These are phyloP conservation scores for Apodemus agrarius DNA, from an alignment of 2,797 vertebrate genomes.

Conservation along the genomic window DNA sequence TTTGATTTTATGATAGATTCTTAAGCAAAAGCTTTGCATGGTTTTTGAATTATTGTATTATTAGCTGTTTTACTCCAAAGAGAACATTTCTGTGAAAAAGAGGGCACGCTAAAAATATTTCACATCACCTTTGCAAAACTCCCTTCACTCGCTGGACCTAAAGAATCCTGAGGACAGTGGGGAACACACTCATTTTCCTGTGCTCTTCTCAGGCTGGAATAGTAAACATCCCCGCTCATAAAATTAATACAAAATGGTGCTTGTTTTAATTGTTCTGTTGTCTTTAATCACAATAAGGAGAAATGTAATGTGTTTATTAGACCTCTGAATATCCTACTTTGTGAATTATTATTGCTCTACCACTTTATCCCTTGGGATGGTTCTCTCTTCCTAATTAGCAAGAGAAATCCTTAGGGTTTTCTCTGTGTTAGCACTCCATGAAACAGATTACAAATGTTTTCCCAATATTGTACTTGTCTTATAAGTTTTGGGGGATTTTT, in stretches of 20 bases:
- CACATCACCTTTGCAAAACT: neutral
- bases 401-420: neutral
- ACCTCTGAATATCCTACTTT: neutral
- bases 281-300: neutral
- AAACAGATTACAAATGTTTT: slow-evolving; percentile 11
- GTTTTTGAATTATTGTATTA: neutral
- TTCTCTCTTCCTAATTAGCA: slow-evolving; percentile 6
- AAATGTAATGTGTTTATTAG: neutral
- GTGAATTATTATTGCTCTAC: neutral
- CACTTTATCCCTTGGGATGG: neutral
- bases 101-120: neutral
- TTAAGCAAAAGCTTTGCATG: neutral
- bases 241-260: neutral
- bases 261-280: slow-evolving; percentile 23
- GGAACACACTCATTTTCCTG: neutral
- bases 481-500: neutral
- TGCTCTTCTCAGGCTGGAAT: neutral
- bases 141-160: neutral
- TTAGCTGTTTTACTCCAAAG: neutral
- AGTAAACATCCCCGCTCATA: neutral
- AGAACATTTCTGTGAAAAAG: neutral
- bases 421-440: neutral
- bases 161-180: neutral
- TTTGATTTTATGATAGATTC: neutral
- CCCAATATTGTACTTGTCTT: neutral